Base-by-base conservation (phyloP, 1,140 invertebrate species). In the Dendrolimus kikuchii region DNA sequence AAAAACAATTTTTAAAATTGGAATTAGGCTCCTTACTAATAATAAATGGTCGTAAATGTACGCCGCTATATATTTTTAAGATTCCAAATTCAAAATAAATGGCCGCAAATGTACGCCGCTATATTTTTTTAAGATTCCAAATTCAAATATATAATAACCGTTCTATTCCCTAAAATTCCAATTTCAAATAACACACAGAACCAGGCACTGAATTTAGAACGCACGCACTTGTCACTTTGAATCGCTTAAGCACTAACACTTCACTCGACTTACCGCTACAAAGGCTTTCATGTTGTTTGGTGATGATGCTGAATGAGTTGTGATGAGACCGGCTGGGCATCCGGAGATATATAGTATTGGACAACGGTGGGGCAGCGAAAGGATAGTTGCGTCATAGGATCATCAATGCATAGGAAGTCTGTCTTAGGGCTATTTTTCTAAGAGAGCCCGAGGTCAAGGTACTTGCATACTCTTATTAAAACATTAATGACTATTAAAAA, bases 261-360 rank as follows among this genome's bases (percentile, higher is more conserved):
- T 47, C 71, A 74, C 71, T 70, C 57, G 60, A 85, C 81, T 85
- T 81, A 85, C 81, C 81, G 81, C 81, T 74, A 81, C 80, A 77
- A 81, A 85, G 77, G 81, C 70, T 81, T 74, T 85, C 81, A 85
- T 85, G 78, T 47, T 85, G 79, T 66, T 72, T 77, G 74, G 70
- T 76, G 72, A 72, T 76, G 71, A 72, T 77, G 82, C 79, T 76
- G 60, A 74, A 62, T 75, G 71, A 75, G 74, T 76, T 68, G 64
- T 82, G 79, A 82, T 80, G 73, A 77, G 45, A 61, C 50, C 40
- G 57, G 57, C 63, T 51, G 49, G 65, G 51, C 66, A 71, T 57
- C 70, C 62, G 67, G 59, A 57, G 81, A 85, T 85, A 85, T 85
- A 85, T 67, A 62, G 64, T 65, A 64, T 53, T 45, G 46, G 59